Base-by-base conservation (phyloP, 2,113 vertebrate genomes). In the Acanthisitta chloris region DNA sequence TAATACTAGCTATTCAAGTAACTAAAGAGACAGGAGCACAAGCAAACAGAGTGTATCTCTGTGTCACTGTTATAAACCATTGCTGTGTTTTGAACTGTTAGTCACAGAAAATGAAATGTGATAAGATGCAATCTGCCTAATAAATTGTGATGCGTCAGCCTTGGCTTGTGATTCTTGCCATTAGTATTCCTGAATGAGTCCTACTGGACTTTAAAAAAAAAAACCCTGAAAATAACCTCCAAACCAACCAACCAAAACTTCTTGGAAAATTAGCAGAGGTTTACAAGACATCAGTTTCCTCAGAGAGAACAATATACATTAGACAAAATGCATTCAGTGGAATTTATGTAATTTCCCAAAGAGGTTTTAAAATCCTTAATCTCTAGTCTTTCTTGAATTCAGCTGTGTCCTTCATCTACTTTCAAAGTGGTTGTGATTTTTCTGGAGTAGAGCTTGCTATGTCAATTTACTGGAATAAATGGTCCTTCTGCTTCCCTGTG, bases 391-490 rank as follows among this genome's bases (percentile, higher is more conserved):
- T 59, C n/a, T 61, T 20, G 17, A 94, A 86, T 89, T 95, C 87
- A 86, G 57, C 28, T 81, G 34, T 94, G 85, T 73, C 92, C 82
- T 93, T 94, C 76, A 94, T 94, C 90, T 92, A 72, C 87, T 94
- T 96, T 93, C 82, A 93, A 46, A 36, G 11, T 85, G 66, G 70
- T 51, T 94, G 65, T 71, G 85, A 77, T 92, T 97, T 95, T 96
- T 86, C 84, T 88, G 69, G 72, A 92, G 61, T 77, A 93, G 76
- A 74, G 21, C 54, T 94, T 91, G 49, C 69, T 83, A 67, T 77
- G 72, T 92, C 94, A 90, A 85, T 96, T 96, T 96, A 80, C 61
- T 88, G 29, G 55, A 97, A 94, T 62, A 95, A 97, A 96, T 61
- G 42, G 74, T 87, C 72, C 48, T 91, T 92, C 81, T 95, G 49